These are phyloP conservation scores for Otocyon megalotis DNA, from an alignment of 2,113 vertebrate genomes.

Conservation along the genomic window DNA sequence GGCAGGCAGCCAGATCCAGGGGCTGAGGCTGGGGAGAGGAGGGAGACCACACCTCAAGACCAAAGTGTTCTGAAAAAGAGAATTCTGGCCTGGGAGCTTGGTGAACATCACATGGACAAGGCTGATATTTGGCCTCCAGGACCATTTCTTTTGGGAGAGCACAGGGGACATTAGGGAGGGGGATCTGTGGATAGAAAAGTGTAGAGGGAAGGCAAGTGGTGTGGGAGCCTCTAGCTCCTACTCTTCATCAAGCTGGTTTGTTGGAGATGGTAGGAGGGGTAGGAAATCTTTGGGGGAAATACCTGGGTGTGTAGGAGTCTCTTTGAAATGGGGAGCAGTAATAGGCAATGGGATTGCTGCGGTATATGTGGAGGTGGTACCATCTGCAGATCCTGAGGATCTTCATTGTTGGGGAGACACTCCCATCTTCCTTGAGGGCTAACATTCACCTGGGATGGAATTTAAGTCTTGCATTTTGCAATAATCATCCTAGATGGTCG, in stretches of 20 bases:
- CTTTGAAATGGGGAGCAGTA: slow-evolving; percentile 9
- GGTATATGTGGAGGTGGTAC: not conserved
- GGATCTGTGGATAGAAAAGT: not conserved
- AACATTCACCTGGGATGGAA: not conserved
- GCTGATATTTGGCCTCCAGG: not conserved
- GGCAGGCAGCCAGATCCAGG: not conserved
- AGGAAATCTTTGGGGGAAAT: not conserved
- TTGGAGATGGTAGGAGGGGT: not conserved
- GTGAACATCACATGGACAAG: not conserved
- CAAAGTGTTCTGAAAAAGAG: not conserved
- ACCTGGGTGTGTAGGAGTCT: not conserved
- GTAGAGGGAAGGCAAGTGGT: not conserved
- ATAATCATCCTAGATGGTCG: not conserved
- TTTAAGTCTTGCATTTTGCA: slow-evolving; percentile 2
- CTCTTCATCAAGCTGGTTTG: not conserved
- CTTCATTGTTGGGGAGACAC: not conserved
- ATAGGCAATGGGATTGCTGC: not conserved
- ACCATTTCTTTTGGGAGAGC: not conserved
- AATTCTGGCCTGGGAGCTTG: not conserved
- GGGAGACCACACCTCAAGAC: not conserved
- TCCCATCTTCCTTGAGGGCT: not conserved
- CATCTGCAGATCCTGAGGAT: not conserved
- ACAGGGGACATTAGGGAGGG: not conserved
- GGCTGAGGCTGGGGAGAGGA: not conserved
- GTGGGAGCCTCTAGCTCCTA: not conserved